These are phyloP conservation scores for Onthophagus sagittarius DNA, from an alignment of 2,888 invertebrate species.

Conservation along the genomic window DNA sequence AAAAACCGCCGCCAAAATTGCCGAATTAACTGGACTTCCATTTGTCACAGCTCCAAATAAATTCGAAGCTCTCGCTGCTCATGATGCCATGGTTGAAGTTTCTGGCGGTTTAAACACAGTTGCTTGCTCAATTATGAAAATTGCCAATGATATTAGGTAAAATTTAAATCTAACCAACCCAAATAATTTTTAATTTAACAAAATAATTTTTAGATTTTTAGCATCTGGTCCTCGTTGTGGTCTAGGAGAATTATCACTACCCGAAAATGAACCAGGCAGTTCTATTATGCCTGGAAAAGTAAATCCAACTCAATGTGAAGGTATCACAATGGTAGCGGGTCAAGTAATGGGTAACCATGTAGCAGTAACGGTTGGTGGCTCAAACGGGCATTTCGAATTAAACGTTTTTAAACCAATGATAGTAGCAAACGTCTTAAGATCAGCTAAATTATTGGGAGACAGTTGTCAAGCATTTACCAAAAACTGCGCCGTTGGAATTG, in stretches of 20 bases:
- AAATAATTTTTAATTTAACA: not conserved
- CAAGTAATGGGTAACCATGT: constrained; percentile 98
- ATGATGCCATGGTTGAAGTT: constrained; percentile 93
- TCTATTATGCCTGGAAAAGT: constrained; percentile 99
- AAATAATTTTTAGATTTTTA: constrained; percentile 58
- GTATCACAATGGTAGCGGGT: constrained; percentile 94
- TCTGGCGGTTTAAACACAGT: constrained; percentile 90
- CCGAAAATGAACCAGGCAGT: constrained; percentile 98
- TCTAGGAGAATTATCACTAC: constrained; percentile 86
- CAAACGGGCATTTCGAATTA: constrained; percentile 96
- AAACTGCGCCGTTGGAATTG: constrained; percentile 54
- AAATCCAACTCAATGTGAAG: constrained; percentile 98
- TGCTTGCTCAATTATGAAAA: constrained; percentile 93
- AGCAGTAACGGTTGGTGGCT: constrained; percentile 86
- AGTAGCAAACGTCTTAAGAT: constrained; percentile 86
- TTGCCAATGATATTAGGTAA: constrained; percentile 84
- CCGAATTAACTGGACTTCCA: constrained; percentile 78
- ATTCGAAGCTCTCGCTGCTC: constrained; percentile 93
- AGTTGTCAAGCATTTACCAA: constrained; percentile 65
- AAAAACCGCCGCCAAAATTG: constrained; percentile 81
- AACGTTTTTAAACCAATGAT: constrained; percentile 99
- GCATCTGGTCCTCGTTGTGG: constrained; percentile 97
- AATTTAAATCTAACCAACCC: not conserved
- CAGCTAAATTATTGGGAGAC: constrained; percentile 81
- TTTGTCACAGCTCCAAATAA: constrained; percentile 94